These are phyloP conservation scores for Prorops nasuta DNA, from an alignment of 1,140 invertebrate species.

Conservation along the genomic window DNA sequence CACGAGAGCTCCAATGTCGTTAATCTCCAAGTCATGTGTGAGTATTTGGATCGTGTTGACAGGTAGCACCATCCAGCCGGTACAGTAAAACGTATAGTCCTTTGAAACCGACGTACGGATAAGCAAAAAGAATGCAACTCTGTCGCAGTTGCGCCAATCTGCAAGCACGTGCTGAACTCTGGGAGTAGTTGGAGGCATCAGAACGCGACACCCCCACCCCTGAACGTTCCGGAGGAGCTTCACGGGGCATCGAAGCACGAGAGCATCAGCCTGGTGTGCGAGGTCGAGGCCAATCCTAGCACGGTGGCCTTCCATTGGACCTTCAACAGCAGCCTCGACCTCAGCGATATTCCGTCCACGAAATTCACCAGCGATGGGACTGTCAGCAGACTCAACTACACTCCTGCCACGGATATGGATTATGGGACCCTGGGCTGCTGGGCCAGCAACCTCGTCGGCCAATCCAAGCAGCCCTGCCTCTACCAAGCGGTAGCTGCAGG, in stretches of 20 bases:
- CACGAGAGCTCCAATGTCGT: conserved; percentile 59
- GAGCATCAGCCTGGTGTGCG: conserved; percentile 61
- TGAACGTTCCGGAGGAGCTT: conserved; percentile 49
- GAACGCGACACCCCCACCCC: conserved; percentile 29
- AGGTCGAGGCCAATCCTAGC: conserved; percentile 64
- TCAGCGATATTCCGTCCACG: conserved; percentile 53
- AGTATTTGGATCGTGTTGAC: conserved; percentile 44
- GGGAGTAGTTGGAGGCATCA: conserved; percentile 22
- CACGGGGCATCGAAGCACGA: conserved; percentile 61
- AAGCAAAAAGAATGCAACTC: no score
- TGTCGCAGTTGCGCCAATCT: conserved; percentile 61
- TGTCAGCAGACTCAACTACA: conserved; percentile 60
- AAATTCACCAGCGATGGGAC: conserved; percentile 54
- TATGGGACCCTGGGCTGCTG: conserved; percentile 78
- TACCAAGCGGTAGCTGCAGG: conserved; percentile 78
- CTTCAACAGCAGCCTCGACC: conserved; percentile 61
- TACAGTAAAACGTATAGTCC: no score
- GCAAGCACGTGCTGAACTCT: conserved; percentile 49
- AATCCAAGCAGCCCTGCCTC: conserved; percentile 72
- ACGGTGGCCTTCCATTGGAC: conserved; percentile 62
- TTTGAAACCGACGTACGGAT: no score
- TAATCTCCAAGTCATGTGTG: conserved; percentile 62
- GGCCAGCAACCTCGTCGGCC: conserved; percentile 72
- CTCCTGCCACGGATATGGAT: conserved; percentile 63
- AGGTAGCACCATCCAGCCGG: no score